Percentiles rank a stretch among this genome's conserved stretches.
Evolutionary conservation across 1,140 invertebrate genomes (phyloP).

Genomic region (Radopholus similis): DNA sequence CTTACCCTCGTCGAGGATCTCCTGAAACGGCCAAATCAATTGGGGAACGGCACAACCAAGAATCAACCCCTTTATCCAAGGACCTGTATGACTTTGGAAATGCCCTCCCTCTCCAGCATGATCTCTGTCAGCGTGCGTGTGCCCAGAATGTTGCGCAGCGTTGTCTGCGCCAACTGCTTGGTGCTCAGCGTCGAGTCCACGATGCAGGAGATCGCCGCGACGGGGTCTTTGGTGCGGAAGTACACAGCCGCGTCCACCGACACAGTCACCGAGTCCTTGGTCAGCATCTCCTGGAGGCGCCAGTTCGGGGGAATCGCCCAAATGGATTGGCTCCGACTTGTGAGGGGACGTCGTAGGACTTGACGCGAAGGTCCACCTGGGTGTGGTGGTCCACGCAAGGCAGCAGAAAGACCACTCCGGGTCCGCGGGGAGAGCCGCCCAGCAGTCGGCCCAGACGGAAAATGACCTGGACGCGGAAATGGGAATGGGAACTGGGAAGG

Average conservation of each 20-base stretch:
- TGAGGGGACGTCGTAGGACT: constrained; percentile 82
- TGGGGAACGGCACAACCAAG: no score
- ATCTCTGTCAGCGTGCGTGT: constrained; percentile 84
- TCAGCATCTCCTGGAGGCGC: constrained; percentile 80
- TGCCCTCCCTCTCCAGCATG: constrained; percentile 81
- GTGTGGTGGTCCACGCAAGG: constrained; percentile 83
- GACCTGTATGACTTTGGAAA: constrained; percentile 65
- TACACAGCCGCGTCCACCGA: constrained; percentile 53
- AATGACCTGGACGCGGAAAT: constrained; percentile 36
- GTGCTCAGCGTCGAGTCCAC: constrained; percentile 45
- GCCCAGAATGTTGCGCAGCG: constrained; percentile 81
- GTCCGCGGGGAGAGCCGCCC: constrained; percentile 35
- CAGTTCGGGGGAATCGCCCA: not conserved
- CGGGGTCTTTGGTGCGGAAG: constrained; percentile 49
- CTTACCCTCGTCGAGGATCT: constrained; percentile 50
- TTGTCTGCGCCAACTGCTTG: constrained; percentile 50
- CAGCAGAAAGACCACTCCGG: constrained; percentile 77
- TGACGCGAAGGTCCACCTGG: constrained; percentile 74
- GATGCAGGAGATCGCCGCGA: constrained; percentile 42
- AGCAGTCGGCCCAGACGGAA: constrained; percentile 47
- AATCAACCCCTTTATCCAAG: constrained; percentile 63
- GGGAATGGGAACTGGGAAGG: not conserved
- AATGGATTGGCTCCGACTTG: constrained; percentile 72
- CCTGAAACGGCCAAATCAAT: no score
- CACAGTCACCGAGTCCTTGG: constrained; percentile 82